Evolutionary conservation across 1,140 invertebrate genomes (phyloP).

Genomic region (Vollenhovia emeryi): DNA sequence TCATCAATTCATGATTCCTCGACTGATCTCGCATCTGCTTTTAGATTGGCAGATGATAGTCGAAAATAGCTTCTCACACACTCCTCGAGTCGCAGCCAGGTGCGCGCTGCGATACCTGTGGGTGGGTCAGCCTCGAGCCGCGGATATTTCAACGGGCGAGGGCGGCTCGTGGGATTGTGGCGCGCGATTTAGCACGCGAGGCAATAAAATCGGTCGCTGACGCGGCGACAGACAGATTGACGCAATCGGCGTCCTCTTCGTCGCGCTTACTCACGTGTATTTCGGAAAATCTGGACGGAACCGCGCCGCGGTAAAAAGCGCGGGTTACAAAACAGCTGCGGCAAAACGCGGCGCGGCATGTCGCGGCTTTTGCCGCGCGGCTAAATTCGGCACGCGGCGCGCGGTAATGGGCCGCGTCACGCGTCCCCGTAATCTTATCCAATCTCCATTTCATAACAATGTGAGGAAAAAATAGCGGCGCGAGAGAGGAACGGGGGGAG

Average conservation of each 20-base stretch:
- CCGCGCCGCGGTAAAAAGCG: constrained; percentile 31
- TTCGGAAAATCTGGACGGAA: constrained; percentile 60
- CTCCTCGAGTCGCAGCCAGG: background rate
- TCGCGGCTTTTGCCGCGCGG: constrained; percentile 38
- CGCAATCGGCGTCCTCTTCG: constrained; percentile 40
- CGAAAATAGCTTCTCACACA: constrained; percentile 10
- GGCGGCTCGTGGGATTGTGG: background rate
- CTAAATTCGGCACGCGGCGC: constrained; percentile 61
- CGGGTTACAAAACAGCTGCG: constrained; percentile 37
- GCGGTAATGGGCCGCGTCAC: constrained; percentile 8
- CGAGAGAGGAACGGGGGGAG: background rate
- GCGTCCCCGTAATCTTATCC: constrained; percentile 59
- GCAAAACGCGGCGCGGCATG: background rate
- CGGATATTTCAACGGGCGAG: constrained; percentile 17
- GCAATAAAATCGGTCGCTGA: constrained; percentile 55
- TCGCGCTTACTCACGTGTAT: constrained; percentile 58
- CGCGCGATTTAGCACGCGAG: constrained; percentile 32
- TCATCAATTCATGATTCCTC: background rate
- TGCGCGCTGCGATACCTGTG: background rate
- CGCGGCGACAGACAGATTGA: constrained; percentile 56
- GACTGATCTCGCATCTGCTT: background rate
- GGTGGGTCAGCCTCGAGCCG: background rate
- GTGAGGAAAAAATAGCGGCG: constrained; percentile 49
- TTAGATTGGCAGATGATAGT: background rate
- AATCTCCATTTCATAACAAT: constrained; percentile 73